A percentile compares a stretch with the other conserved stretches of the same genome.
Conservation (phyloP, 2,888 invertebrate species). For the Drosophila nigricruria region DNA sequence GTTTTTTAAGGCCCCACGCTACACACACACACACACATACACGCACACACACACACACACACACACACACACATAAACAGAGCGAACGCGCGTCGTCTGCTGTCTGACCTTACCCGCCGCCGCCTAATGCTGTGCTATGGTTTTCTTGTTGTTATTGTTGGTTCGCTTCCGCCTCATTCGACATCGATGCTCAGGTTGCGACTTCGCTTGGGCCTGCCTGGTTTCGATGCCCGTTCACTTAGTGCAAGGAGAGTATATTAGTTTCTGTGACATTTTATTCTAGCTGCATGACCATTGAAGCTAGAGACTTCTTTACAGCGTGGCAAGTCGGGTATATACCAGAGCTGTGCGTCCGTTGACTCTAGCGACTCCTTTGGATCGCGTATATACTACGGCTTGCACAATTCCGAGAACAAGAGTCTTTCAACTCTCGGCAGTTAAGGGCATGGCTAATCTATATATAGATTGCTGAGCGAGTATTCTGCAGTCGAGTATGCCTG, state of each 20-base stretch:
- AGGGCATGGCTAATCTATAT: neutral
- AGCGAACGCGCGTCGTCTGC: constrained; percentile 10
- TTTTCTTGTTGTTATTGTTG: constrained; percentile 29
- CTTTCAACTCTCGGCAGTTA: neutral
- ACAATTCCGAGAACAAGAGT: neutral
- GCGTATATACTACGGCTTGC: too few species aligned
- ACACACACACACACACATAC: constrained; percentile 14
- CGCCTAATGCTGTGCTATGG: constrained; percentile 60
- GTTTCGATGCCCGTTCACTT: neutral
- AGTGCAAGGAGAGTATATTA: neutral
- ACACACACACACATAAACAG: neutral
- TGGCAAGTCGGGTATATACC: neutral
- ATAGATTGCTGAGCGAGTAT: neutral
- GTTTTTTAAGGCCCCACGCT: constrained; percentile 48
- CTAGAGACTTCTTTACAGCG: neutral
- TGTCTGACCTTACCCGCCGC: constrained; percentile 31
- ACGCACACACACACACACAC: constrained; percentile 16
- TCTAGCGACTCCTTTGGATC: too few species aligned
- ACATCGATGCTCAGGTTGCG: constrained; percentile 57
- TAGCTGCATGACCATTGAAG: neutral
- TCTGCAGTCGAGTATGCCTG: neutral
- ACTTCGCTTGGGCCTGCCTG: constrained; percentile 8
- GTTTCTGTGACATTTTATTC: neutral
- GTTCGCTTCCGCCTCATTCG: constrained; percentile 34
- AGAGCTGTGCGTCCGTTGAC: too few species aligned